phyloP scores from a whole-genome alignment of 1,140 invertebrate species.

The Drosophila albomicans region DNA sequence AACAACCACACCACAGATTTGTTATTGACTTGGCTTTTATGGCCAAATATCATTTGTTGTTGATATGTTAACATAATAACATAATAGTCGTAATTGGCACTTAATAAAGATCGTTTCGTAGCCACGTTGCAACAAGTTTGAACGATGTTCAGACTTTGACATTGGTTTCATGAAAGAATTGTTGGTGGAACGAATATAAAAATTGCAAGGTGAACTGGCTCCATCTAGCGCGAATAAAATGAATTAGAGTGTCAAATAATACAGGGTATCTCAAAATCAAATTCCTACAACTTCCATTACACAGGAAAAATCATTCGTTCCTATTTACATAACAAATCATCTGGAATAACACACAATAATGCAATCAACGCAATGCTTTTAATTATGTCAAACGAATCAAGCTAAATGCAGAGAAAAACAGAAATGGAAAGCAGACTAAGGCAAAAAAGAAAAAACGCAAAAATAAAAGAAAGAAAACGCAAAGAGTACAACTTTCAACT shows the following conservation, averaged over 20 bases:
- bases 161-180: neutral
- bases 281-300: no score
- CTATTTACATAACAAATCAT: conserved; percentile 6
- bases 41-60: conserved; percentile 6
- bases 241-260: neutral
- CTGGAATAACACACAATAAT: neutral
- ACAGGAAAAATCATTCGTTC: no score
- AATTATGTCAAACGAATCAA: conserved; percentile 19
- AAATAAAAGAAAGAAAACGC: conserved; percentile 20
- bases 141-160: neutral
- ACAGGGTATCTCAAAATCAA: no score
- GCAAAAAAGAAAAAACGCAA: neutral
- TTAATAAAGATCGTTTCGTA: neutral
- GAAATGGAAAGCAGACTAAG: conserved; percentile 1
- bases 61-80: conserved; percentile 11
- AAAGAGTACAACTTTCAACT: conserved; percentile 52
- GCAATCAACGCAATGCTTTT: conserved; percentile 2
- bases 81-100: conserved; percentile 5
- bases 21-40: conserved; percentile 12
- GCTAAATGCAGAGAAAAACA: neutral
- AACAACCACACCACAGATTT: conserved; percentile 13
- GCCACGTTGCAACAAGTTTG: neutral
- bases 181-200: neutral
- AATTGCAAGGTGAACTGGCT: no score
- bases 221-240: neutral